These are phyloP conservation scores for Falco peregrinus DNA, from an alignment of 2,797 vertebrate genomes.

Conservation along the genomic window DNA sequence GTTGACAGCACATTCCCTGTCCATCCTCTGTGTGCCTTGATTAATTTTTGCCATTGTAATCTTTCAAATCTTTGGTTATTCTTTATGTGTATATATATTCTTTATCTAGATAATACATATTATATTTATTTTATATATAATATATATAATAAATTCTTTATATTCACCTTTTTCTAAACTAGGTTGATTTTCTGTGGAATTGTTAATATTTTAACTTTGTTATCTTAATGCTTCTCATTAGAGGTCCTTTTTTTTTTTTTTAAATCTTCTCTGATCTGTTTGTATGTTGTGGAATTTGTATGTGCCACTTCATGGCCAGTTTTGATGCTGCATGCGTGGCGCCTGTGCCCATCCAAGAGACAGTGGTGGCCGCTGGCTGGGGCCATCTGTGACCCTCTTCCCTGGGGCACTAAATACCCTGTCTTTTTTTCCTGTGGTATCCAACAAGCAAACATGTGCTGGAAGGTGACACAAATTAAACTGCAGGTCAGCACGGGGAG, in stretches of 20 bases:
- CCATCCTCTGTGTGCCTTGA: not conserved
- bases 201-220: not conserved
- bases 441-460: not conserved
- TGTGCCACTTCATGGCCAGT: not conserved
- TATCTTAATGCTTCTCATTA: not conserved
- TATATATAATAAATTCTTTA: too few relatives aligned
- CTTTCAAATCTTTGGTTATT: not conserved
- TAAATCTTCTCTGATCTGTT: not conserved
- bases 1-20: not conserved
- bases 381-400: accelerated
- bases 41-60: not conserved
- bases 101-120: too few relatives aligned
- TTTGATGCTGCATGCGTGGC: not conserved
- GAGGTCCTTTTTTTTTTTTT: not conserved
- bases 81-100: too few relatives aligned
- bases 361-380: too few relatives aligned
- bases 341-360: not conserved
- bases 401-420: too few relatives aligned
- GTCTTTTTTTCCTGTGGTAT: too few relatives aligned
- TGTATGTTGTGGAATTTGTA: not conserved
- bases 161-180: not conserved
- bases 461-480: not conserved
- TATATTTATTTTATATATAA: too few relatives aligned
- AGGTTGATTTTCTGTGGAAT: not conserved
- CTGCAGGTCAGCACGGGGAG: not conserved